phyloP scores from a whole-genome alignment of 2,888 invertebrate species.

The Zygogramma bicolorata region DNA sequence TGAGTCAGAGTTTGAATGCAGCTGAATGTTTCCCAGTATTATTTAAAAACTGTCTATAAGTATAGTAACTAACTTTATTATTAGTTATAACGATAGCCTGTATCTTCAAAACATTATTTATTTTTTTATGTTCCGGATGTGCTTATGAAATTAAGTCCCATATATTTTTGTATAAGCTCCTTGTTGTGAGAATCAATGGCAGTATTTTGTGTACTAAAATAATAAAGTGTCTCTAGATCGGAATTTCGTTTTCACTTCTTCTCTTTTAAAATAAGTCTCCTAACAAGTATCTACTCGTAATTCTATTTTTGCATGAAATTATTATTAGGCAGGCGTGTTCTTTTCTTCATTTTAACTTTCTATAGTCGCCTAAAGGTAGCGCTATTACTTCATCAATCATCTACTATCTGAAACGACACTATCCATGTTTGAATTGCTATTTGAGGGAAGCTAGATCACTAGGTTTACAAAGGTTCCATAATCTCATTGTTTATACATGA shows the following conservation, averaged over 20 bases:
- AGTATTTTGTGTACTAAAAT: conserved; percentile 43
- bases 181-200: conserved; percentile 41
- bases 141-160: conserved; percentile 25
- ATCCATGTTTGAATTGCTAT: too few species aligned
- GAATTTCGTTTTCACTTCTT: not conserved
- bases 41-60: not conserved
- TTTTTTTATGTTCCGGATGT: not conserved
- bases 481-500: too few species aligned
- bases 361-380: too few species aligned
- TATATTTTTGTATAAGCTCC: conserved; percentile 17
- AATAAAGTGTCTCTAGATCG: not conserved
- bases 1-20: not conserved
- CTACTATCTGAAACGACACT: too few species aligned
- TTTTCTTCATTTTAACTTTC: too few species aligned
- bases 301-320: too few species aligned
- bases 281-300: too few species aligned
- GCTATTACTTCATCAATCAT: too few species aligned
- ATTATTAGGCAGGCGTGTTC: too few species aligned
- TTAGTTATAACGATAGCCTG: not conserved
- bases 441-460: too few species aligned
- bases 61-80: not conserved
- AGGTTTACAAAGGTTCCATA: too few species aligned
- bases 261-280: too few species aligned
- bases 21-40: conserved; percentile 6
- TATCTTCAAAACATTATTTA: conserved; percentile 5